Conservation (phyloP, 2,797 vertebrate genomes). For the Lagorchestes hirsutus region DNA sequence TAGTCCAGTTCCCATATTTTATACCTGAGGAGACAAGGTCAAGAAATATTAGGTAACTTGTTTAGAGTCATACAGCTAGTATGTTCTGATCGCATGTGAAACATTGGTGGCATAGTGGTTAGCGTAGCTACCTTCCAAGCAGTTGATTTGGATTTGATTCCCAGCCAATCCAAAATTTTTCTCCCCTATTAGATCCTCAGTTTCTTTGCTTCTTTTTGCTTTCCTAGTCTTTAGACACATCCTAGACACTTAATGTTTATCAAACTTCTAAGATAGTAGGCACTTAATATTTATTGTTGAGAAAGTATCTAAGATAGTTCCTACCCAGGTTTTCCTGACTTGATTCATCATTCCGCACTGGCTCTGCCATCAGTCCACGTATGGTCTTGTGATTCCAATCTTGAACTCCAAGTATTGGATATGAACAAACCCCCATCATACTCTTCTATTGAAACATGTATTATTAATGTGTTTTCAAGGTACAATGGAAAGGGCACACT, state of each 20-base stretch:
- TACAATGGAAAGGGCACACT: neutral
- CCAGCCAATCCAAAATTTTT: neutral
- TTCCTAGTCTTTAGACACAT: neutral
- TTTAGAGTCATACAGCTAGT: neutral
- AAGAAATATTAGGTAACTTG: neutral
- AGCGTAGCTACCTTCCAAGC: neutral
- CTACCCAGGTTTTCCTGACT: neutral
- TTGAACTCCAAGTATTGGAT: accelerated
- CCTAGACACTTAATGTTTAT: neutral
- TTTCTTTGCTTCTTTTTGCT: neutral
- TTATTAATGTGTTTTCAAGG: neutral
- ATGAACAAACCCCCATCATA: neutral
- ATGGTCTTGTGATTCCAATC: neutral
- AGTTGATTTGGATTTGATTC: neutral
- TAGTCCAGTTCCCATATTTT: neutral
- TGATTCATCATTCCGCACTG: neutral
- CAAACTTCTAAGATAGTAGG: neutral
- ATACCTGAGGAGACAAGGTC: neutral
- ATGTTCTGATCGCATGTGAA: neutral
- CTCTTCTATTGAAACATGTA: neutral
- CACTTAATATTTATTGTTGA: neutral
- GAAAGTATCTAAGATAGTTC: neutral
- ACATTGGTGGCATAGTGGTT: neutral
- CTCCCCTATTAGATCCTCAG: neutral
- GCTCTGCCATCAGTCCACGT: neutral